phyloP scores from a whole-genome alignment of 2,797 vertebrate genomes.

The Petrocephalus sullivani region DNA sequence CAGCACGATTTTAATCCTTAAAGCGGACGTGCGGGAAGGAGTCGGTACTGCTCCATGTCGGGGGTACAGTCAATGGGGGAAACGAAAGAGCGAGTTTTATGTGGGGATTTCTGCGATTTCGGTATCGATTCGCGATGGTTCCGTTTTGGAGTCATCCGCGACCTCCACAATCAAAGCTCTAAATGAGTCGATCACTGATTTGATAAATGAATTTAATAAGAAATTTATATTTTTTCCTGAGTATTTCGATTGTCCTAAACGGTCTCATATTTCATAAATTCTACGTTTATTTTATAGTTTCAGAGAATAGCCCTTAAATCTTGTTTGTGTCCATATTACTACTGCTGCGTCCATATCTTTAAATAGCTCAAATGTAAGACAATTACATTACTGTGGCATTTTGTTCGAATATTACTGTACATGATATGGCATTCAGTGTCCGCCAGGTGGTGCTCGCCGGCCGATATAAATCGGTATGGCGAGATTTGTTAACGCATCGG shows the following conservation, averaged over 20 bases:
- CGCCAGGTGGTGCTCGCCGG: background rate
- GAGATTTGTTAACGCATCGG: background rate
- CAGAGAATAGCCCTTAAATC: background rate
- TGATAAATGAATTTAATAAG: background rate
- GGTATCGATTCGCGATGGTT: background rate
- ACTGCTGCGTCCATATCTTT: background rate
- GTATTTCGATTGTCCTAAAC: background rate
- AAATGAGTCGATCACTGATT: background rate
- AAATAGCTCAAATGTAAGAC: background rate
- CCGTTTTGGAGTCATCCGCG: background rate
- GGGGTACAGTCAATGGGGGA: background rate
- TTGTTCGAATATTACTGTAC: background rate
- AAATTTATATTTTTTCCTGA: background rate
- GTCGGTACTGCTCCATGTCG: background rate
- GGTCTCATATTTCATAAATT: background rate
- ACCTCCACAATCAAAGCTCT: background rate
- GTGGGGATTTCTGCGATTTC: background rate
- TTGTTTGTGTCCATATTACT: background rate
- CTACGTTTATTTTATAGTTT: background rate
- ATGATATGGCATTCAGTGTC: background rate
- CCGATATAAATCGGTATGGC: background rate
- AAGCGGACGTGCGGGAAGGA: background rate
- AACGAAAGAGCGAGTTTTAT: background rate
- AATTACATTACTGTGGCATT: background rate
- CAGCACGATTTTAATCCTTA: conserved; percentile 54